These are phyloP conservation scores for Saccostrea echinata DNA, from an alignment of 1,140 invertebrate genomes.

Conservation along the genomic window DNA sequence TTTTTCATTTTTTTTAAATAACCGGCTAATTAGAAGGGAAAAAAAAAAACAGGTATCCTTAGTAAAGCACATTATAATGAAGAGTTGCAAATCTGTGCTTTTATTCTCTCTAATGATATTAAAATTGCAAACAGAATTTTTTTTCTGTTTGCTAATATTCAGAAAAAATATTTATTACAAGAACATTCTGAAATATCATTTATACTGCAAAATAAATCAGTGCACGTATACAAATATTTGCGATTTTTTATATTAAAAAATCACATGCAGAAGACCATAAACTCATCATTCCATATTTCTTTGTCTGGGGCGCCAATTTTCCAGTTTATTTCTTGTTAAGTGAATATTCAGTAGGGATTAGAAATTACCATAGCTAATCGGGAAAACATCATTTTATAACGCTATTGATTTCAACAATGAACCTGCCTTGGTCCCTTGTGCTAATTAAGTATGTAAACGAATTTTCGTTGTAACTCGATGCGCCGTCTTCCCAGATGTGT, in stretches of 20 bases:
- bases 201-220: too few species aligned
- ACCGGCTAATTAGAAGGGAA: too few species aligned
- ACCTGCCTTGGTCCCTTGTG: neutral
- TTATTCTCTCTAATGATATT: too few species aligned
- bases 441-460: conserved; percentile 10
- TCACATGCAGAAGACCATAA: neutral
- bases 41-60: too few species aligned
- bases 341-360: conserved; percentile 31
- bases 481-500: neutral
- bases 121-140: too few species aligned
- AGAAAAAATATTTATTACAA: too few species aligned
- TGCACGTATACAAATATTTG: too few species aligned
- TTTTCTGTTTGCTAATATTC: too few species aligned
- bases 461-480: neutral
- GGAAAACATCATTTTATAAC: conserved; percentile 24
- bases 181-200: too few species aligned
- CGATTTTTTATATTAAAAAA: neutral
- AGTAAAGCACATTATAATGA: too few species aligned
- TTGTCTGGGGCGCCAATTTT: conserved; percentile 20
- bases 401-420: conserved; percentile 14
- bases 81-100: too few species aligned
- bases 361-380: conserved; percentile 21
- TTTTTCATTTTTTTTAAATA: too few species aligned
- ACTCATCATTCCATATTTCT: neutral
- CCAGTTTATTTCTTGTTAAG: conserved; percentile 24